These are phyloP conservation scores for Mayetiola destructor DNA, from an alignment of 2,888 invertebrate genomes.

Conservation along the genomic window DNA sequence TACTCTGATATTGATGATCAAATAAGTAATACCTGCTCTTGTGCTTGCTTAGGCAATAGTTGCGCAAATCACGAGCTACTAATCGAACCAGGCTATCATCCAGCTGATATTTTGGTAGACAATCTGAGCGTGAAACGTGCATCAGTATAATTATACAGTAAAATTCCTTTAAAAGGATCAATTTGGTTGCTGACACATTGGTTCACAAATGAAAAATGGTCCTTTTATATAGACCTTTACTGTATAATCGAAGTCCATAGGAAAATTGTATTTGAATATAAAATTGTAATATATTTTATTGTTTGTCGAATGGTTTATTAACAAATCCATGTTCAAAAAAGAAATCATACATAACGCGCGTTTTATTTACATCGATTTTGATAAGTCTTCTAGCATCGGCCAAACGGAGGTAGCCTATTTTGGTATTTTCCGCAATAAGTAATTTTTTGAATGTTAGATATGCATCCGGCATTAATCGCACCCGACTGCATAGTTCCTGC, in stretches of 20 bases:
- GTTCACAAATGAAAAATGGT: no score
- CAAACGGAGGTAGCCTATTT: conserved; percentile 55
- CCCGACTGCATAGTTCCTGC: conserved; percentile 57
- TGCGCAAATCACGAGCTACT: conserved; percentile 44
- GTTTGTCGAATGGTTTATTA: conserved; percentile 36
- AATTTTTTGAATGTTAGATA: conserved; percentile 65
- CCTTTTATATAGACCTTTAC: neutral
- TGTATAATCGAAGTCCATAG: no score
- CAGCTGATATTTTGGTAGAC: conserved; percentile 38
- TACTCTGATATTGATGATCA: conserved; percentile 51
- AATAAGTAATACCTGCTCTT: conserved; percentile 71
- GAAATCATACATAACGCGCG: conserved; percentile 72
- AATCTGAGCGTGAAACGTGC: conserved; percentile 33
- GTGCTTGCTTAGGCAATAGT: conserved; percentile 56
- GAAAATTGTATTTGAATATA: neutral
- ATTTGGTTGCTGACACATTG: no score
- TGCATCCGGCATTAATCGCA: conserved; percentile 59
- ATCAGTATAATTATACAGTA: conserved; percentile 33
- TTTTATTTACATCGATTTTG: conserved; percentile 89
- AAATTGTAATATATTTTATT: neutral
- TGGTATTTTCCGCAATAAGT: conserved; percentile 60
- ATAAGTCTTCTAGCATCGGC: conserved; percentile 69
- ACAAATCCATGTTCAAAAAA: conserved; percentile 58
- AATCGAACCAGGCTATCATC: conserved; percentile 42
- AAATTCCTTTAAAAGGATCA: no score